phyloP scores from a whole-genome alignment of 2,113 vertebrate genomes.

The Panurus biarmicus region DNA sequence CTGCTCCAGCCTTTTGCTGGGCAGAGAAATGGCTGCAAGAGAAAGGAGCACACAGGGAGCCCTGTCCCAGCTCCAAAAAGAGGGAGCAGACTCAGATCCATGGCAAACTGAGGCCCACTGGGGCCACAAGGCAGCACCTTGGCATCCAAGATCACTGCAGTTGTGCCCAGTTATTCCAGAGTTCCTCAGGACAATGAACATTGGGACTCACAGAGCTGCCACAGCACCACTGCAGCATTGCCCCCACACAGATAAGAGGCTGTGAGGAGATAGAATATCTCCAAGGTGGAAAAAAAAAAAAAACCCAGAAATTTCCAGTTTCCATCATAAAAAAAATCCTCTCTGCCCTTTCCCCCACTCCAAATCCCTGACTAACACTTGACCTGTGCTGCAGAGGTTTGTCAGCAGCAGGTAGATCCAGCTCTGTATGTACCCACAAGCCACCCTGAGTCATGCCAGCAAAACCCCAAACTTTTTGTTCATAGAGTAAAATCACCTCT shows the following conservation, averaged over 20 bases:
- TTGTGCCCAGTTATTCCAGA: neutral
- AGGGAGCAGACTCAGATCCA: neutral
- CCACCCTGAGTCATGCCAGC: neutral
- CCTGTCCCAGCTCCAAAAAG: neutral
- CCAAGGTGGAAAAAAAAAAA: neutral
- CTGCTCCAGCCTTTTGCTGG: neutral
- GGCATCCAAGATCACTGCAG: neutral
- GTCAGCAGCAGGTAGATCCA: neutral
- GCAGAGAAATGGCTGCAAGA: neutral
- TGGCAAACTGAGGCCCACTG: neutral
- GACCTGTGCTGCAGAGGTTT: neutral
- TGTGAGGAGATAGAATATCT: neutral
- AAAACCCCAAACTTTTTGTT: slow-evolving; percentile 34
- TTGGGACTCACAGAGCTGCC: neutral
- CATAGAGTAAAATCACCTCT: neutral
- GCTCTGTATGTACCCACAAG: neutral
- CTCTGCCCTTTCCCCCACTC: neutral
- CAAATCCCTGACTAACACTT: neutral
- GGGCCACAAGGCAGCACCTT: neutral
- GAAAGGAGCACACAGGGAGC: neutral
- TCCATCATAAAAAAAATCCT: neutral
- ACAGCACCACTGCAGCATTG: neutral
- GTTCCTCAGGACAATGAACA: neutral
- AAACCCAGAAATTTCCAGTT: neutral
- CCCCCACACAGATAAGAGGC: neutral